phyloP scores from a whole-genome alignment of 2,888 invertebrate genomes.

The Cheilosia soror region DNA sequence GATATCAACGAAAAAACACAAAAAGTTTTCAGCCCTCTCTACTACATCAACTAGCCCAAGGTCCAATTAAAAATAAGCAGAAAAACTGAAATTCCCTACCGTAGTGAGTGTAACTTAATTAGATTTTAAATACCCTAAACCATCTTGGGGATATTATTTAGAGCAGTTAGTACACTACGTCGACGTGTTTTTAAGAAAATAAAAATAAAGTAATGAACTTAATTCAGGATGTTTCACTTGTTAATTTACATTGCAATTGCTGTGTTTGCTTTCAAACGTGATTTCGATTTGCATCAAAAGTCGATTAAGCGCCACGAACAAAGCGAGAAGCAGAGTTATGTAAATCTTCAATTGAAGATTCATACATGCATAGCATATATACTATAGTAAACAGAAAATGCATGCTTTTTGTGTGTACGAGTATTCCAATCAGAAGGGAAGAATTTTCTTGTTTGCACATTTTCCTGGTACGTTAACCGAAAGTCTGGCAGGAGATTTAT shows the following conservation, averaged over 20 bases:
- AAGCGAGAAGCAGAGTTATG: conserved; percentile 1
- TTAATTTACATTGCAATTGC: conserved; percentile 42
- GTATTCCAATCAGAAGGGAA: no score
- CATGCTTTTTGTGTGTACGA: no score
- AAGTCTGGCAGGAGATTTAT: neutral
- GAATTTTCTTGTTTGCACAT: no score
- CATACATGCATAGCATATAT: conserved; percentile 10
- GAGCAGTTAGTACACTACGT: conserved; percentile 48
- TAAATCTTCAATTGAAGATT: conserved; percentile 40
- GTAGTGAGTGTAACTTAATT: conserved; percentile 68
- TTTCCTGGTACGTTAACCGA: no score
- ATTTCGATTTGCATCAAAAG: conserved; percentile 42
- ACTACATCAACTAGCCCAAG: conserved; percentile 16
- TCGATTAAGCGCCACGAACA: conserved; percentile 40
- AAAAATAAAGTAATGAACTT: conserved; percentile 56
- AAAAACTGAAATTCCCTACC: conserved; percentile 66
- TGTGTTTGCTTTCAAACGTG: conserved; percentile 6
- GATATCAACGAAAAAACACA: neutral
- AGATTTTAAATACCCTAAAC: conserved; percentile 73
- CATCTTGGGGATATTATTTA: conserved; percentile 68
- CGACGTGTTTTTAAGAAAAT: conserved; percentile 60
- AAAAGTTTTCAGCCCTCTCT: conserved; percentile 27
- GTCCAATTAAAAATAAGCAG: conserved; percentile 68
- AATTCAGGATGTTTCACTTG: conserved; percentile 40
- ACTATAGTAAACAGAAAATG: neutral